These are phyloP conservation scores for Pardalotus punctatus DNA, from an alignment of 2,113 vertebrate species.

Conservation along the genomic window DNA sequence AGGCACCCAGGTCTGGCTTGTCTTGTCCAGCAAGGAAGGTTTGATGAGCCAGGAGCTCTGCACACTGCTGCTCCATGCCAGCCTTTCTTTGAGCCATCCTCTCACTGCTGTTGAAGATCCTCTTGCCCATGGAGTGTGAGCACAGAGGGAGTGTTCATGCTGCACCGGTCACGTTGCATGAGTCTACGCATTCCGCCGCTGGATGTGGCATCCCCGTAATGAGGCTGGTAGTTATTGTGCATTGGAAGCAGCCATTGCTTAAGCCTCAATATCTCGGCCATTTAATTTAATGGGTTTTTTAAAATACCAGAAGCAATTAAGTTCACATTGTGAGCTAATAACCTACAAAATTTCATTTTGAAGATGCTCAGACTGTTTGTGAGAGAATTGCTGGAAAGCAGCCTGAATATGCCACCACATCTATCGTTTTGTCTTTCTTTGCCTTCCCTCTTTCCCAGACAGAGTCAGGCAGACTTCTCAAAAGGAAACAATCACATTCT, in stretches of 20 bases:
- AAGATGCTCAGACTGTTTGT: constrained; percentile 58
- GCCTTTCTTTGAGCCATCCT: not conserved
- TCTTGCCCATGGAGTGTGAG: not conserved
- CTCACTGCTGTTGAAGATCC: not conserved
- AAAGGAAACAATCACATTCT: not conserved
- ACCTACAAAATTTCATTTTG: constrained; percentile 68
- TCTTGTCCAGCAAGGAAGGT: not conserved
- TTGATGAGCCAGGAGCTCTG: not conserved
- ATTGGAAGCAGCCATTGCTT: constrained; percentile 52
- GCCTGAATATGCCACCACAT: not conserved
- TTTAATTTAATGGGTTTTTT: constrained; percentile 71
- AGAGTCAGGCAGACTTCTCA: not conserved
- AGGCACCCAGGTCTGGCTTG: not conserved
- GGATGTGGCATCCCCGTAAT: constrained; percentile 24
- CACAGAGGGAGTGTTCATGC: not conserved
- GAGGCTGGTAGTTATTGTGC: constrained; percentile 51
- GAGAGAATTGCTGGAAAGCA: constrained; percentile 24
- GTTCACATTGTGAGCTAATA: constrained; percentile 69
- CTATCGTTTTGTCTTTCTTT: not conserved
- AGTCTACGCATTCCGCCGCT: not conserved
- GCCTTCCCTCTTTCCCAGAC: not conserved
- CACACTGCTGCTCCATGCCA: not conserved
- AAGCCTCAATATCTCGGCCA: constrained; percentile 62
- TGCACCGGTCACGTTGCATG: not conserved
- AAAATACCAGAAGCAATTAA: constrained; percentile 73